Conservation (phyloP, 2,888 invertebrate species). For the Bellardia pandia region DNA sequence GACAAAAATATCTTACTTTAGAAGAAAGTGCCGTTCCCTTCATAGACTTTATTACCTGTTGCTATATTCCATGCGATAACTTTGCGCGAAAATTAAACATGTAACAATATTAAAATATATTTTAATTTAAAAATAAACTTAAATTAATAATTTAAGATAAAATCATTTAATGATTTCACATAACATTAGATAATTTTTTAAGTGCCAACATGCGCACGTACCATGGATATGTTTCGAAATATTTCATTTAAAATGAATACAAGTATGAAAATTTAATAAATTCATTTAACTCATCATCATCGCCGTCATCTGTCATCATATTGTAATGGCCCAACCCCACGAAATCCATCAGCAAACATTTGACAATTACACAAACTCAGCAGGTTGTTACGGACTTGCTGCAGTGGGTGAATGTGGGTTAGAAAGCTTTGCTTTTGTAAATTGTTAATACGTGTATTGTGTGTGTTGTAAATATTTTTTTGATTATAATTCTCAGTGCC, state of each 20-base stretch:
- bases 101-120: too few species aligned
- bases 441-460: not conserved
- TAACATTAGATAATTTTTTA: not conserved
- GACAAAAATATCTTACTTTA: too few species aligned
- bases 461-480: not conserved
- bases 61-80: too few species aligned
- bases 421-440: not conserved
- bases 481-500: conserved; percentile 58
- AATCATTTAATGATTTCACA: too few species aligned
- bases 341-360: conserved; percentile 13
- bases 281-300: conserved; percentile 33
- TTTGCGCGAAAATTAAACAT: too few species aligned
- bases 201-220: not conserved
- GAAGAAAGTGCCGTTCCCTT: too few species aligned
- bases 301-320: conserved; percentile 59
- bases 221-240: not conserved
- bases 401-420: not conserved
- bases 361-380: conserved; percentile 38
- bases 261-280: conserved; percentile 51
- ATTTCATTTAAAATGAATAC: not conserved
- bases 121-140: too few species aligned
- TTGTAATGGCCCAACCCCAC: conserved; percentile 5
- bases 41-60: too few species aligned
- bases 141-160: too few species aligned
- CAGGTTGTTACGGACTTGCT: conserved; percentile 6